These are phyloP conservation scores for Egretta garzetta DNA, from an alignment of 2,113 vertebrate species.

Conservation along the genomic window DNA sequence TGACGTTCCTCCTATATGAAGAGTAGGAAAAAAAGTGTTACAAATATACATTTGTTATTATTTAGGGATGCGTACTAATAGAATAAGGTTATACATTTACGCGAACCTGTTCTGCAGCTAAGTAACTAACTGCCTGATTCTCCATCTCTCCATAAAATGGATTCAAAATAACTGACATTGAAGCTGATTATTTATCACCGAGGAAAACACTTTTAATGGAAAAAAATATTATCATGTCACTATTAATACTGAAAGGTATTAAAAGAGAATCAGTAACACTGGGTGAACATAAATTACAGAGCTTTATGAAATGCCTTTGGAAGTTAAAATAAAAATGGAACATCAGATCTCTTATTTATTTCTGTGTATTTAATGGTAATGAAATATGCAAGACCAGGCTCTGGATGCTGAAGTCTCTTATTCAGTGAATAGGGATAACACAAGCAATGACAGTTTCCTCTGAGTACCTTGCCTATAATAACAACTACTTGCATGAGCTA, in stretches of 20 bases:
- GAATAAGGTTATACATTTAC: not conserved
- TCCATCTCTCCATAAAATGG: not conserved
- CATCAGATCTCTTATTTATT: not conserved
- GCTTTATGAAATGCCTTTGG: not conserved
- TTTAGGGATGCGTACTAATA: not conserved
- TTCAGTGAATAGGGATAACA: not conserved
- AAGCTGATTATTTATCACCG: not conserved
- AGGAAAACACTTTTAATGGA: not conserved
- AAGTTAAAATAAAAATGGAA: constrained; percentile 31
- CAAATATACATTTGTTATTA: not conserved
- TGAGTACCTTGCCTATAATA: not conserved
- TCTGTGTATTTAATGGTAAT: not conserved
- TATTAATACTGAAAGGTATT: not conserved
- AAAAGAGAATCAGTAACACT: not conserved
- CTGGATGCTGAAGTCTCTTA: not conserved
- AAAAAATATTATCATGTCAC: not conserved
- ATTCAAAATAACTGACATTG: not conserved
- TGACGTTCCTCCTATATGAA: not conserved
- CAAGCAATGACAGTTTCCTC: not conserved
- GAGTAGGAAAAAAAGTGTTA: not conserved
- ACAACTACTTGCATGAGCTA: not conserved
- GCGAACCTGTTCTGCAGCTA: not conserved
- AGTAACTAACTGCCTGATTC: not conserved
- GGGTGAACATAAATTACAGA: not conserved
- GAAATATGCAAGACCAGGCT: not conserved